These are phyloP conservation scores for Tadarida brasiliensis DNA, from an alignment of 2,797 vertebrate genomes.

Conservation along the genomic window DNA sequence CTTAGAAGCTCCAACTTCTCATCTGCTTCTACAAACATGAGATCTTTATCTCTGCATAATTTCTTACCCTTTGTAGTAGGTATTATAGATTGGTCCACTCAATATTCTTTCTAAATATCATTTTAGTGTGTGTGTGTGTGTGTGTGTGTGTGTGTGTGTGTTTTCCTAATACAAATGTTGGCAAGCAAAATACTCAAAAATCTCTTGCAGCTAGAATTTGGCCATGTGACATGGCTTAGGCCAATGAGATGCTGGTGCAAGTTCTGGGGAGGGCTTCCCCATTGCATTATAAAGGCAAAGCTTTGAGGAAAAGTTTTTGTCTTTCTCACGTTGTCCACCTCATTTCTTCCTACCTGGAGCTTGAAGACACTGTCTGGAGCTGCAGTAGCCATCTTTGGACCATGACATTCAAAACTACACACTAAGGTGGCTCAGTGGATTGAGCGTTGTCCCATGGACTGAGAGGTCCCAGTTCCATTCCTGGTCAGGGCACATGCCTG, in stretches of 20 bases:
- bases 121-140: neutral
- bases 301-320: neutral
- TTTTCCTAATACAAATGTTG: neutral
- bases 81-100: neutral
- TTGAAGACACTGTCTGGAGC: neutral
- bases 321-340: neutral
- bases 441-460: too few relatives aligned
- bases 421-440: neutral
- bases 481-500: too few relatives aligned
- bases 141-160: too few relatives aligned
- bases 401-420: neutral
- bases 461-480: too few relatives aligned
- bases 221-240: neutral
- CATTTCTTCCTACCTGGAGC: neutral
- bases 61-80: neutral
- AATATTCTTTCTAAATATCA: neutral
- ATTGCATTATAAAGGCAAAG: neutral
- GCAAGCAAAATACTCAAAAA: conserved; percentile 23
- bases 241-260: neutral
- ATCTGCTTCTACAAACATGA: neutral
- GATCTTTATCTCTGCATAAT: neutral
- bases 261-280: neutral
- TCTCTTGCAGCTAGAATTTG: neutral
- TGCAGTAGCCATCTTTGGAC: neutral
- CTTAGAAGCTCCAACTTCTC: neutral